phyloP scores from a whole-genome alignment of 2,113 vertebrate species.

The Strix uralensis region DNA sequence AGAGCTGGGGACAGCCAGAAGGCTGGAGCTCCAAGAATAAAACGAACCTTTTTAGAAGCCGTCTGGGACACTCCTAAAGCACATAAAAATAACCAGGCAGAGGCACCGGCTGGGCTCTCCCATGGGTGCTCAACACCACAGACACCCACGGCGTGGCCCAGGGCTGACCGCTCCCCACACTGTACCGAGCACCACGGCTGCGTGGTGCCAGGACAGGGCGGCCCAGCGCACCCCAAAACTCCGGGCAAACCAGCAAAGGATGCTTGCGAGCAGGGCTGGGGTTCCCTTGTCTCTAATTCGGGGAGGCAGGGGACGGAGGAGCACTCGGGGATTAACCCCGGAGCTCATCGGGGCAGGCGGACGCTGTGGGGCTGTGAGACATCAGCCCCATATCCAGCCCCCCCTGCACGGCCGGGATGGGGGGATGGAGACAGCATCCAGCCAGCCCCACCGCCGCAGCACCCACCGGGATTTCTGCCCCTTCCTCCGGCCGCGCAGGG shows the following conservation, averaged over 20 bases:
- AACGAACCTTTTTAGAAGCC: neutral
- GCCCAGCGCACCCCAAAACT: neutral
- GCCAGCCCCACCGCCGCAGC: neutral
- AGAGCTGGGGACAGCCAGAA: neutral
- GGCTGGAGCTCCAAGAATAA: neutral
- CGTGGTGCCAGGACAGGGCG: neutral
- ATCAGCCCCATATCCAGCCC: neutral
- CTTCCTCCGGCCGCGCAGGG: neutral
- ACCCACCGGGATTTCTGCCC: neutral
- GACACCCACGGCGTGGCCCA: fast-evolving
- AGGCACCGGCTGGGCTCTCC: neutral
- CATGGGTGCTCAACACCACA: neutral
- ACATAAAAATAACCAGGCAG: neutral
- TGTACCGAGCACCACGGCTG: neutral
- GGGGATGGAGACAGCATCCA: neutral
- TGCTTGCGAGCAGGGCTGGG: neutral
- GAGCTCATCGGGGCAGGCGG: neutral
- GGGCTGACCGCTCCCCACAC: neutral
- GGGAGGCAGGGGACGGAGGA: neutral
- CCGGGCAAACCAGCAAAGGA: neutral
- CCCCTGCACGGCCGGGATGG: neutral
- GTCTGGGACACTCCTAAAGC: neutral
- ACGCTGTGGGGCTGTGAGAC: neutral
- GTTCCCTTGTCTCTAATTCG: neutral
- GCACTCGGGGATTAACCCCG: neutral